Percentiles rank a stretch among this genome's conserved stretches.
These are phyloP conservation scores for Spheniscus humboldti DNA, from an alignment of 2,797 vertebrate genomes.

Conservation along the genomic window DNA sequence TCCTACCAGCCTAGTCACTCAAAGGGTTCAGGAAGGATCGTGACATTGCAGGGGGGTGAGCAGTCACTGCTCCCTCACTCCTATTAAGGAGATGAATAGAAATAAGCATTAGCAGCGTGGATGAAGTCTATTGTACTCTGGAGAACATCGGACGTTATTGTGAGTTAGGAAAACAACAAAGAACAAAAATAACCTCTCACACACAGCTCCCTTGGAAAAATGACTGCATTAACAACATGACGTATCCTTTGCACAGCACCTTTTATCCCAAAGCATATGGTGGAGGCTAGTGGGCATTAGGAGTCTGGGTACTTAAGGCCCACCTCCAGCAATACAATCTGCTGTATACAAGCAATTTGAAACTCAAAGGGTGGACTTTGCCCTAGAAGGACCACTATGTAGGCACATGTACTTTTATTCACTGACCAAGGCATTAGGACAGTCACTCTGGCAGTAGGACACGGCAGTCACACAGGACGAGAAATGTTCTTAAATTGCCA, in stretches of 20 bases:
- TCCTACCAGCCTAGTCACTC: slow-evolving; percentile 27
- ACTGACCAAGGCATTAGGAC: background rate
- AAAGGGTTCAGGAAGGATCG: background rate
- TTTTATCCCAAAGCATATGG: background rate
- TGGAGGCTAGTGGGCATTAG: background rate
- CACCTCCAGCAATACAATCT: background rate
- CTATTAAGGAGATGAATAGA: background rate
- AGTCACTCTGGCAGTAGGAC: background rate
- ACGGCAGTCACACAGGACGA: background rate
- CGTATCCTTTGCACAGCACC: background rate
- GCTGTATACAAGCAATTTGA: background rate
- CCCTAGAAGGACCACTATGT: background rate
- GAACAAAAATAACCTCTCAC: background rate
- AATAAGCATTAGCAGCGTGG: background rate
- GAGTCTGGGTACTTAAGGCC: too few species aligned
- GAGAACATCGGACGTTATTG: background rate
- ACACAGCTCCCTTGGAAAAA: background rate
- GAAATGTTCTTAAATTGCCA: background rate
- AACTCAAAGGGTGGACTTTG: background rate
- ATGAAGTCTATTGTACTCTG: background rate
- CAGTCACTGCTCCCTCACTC: background rate
- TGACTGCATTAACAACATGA: background rate
- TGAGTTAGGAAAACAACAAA: background rate
- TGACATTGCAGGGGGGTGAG: background rate
- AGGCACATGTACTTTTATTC: background rate